Conservation (phyloP, 2,113 vertebrate species). For the Spheniscus mendiculus region DNA sequence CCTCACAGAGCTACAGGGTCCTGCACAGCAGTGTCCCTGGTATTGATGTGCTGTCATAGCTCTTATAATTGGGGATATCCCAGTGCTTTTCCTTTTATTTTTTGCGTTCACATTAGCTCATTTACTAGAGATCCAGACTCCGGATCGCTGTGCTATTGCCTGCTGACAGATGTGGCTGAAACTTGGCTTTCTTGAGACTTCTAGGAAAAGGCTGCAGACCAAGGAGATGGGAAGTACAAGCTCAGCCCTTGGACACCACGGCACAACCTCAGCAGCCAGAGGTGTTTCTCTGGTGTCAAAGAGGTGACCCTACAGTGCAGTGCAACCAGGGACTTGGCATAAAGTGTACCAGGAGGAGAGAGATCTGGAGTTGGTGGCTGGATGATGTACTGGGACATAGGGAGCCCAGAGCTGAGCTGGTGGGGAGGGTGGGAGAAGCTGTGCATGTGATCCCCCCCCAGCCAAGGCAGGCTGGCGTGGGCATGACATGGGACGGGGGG, state of each 20-base stretch:
- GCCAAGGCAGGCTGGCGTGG: neutral
- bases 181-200: neutral
- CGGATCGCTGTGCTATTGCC: neutral
- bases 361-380: neutral
- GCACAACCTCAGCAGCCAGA: neutral
- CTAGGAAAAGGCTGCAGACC: neutral
- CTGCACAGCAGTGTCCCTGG: neutral
- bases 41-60: neutral
- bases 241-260: neutral
- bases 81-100: neutral
- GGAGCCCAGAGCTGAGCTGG: neutral
- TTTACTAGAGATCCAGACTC: neutral
- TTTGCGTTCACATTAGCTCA: neutral
- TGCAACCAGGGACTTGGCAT: neutral
- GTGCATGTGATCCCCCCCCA: rapidly evolving
- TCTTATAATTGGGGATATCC: neutral
- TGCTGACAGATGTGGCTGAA: neutral
- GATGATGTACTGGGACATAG: neutral
- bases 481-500: too few species aligned
- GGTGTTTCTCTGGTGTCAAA: neutral
- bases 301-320: neutral
- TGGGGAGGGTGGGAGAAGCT: neutral
- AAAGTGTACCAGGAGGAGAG: neutral
- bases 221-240: neutral
- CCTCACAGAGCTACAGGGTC: neutral